These are phyloP conservation scores for Metacarcinus magister DNA, from an alignment of 2,888 invertebrate genomes.

Conservation along the genomic window DNA sequence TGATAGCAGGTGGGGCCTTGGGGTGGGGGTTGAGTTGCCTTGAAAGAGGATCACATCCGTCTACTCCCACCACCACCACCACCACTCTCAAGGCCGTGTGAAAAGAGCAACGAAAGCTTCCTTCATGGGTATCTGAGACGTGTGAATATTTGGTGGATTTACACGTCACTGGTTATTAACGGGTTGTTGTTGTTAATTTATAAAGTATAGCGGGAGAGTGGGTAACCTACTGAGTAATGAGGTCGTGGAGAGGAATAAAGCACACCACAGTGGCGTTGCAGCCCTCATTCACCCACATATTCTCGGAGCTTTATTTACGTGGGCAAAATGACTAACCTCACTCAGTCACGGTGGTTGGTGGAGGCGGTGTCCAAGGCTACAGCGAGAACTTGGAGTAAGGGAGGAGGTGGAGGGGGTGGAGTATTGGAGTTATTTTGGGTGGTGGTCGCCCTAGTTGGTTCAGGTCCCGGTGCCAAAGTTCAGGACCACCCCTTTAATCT, in stretches of 20 bases:
- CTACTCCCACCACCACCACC: neutral
- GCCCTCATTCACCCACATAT: conserved; percentile 20
- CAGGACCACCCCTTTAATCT: neutral
- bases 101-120: neutral
- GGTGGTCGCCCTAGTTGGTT: conserved; percentile 46
- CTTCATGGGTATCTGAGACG: neutral
- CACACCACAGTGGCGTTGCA: neutral
- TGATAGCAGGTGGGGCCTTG: neutral
- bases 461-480: neutral
- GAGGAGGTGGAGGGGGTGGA: neutral
- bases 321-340: neutral
- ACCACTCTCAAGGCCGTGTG: neutral
- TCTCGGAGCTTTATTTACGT: conserved; percentile 42
- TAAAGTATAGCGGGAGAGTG: neutral
- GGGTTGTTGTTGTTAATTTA: neutral
- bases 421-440: neutral
- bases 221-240: neutral
- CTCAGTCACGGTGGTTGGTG: neutral
- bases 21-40: neutral
- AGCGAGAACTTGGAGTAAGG: neutral
- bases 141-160: neutral
- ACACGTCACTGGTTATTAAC: neutral
- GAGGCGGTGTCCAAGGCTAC: conserved; percentile 29
- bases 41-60: neutral
- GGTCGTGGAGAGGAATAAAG: neutral